A percentile compares a stretch with the other conserved stretches of the same genome.
Evolutionary conservation across 2,797 vertebrate species (phyloP).

Genomic region (Phoebastria nigripes): DNA sequence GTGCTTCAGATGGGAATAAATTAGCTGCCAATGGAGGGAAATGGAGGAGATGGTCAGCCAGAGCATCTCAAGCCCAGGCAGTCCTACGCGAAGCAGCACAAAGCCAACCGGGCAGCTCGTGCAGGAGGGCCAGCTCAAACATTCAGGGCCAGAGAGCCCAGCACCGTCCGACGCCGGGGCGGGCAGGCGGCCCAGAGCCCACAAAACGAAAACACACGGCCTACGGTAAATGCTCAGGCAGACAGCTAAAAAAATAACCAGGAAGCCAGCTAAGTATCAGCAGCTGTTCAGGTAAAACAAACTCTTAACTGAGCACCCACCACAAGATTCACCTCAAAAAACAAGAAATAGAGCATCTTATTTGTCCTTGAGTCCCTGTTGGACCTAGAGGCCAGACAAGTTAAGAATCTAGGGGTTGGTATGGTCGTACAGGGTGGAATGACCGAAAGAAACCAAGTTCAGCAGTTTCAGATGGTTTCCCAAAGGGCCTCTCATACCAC

Average conservation of each 20-base stretch:
- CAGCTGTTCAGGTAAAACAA: conserved; percentile 21
- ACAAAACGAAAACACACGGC: background rate
- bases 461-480: background rate
- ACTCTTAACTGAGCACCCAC: background rate
- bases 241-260: background rate
- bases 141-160: background rate
- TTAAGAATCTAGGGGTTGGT: background rate
- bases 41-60: background rate
- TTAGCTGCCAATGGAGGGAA: background rate
- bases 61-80: background rate
- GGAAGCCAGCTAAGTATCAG: background rate
- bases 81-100: background rate
- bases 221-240: background rate
- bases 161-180: fast-evolving
- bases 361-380: background rate
- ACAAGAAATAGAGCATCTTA: background rate
- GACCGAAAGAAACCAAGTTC: background rate
- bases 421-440: background rate
- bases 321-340: conserved; percentile 21
- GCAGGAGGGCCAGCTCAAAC: background rate
- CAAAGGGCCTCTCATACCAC: background rate
- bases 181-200: background rate
- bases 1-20: conserved; percentile 34
- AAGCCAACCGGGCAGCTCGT: background rate
- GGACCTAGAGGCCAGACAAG: background rate